Conservation (phyloP, 2,113 vertebrate species). For the Pluvialis apricaria region DNA sequence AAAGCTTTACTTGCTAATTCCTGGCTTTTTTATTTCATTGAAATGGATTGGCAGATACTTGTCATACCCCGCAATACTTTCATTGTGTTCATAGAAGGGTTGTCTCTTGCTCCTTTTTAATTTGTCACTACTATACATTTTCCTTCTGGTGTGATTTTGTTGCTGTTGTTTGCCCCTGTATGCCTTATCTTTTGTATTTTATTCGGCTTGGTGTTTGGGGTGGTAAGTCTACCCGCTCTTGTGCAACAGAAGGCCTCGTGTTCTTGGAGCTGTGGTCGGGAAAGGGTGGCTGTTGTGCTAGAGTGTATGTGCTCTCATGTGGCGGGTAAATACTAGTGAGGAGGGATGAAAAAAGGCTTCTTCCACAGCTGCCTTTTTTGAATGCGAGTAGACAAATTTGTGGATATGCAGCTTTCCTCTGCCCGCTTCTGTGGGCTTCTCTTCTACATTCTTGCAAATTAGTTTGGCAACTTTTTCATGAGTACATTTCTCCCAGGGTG, state of each 20-base stretch:
- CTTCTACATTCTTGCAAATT: not conserved
- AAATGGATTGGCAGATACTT: not conserved
- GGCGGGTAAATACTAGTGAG: not conserved
- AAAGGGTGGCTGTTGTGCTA: not conserved
- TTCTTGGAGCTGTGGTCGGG: not conserved
- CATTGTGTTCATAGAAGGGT: not conserved
- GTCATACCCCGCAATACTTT: not conserved
- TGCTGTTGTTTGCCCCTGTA: not conserved
- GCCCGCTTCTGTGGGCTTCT: not conserved
- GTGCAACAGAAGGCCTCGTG: no score
- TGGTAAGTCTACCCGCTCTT: not conserved
- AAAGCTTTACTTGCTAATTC: not conserved
- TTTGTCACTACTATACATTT: not conserved
- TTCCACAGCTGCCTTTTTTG: not conserved
- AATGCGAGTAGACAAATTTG: not conserved
- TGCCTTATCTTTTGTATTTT: not conserved
- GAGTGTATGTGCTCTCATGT: accelerated
- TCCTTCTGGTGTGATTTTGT: not conserved
- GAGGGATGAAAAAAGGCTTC: not conserved
- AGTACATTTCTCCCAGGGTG: not conserved
- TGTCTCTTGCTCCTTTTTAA: not conserved
- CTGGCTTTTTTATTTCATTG: not conserved
- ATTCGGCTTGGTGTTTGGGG: not conserved
- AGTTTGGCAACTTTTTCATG: not conserved
- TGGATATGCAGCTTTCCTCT: not conserved